Percentiles rank a stretch among this genome's conserved stretches.
Evolutionary conservation across 2,888 invertebrate genomes (phyloP).

Genomic region (Alsophila aescularia): DNA sequence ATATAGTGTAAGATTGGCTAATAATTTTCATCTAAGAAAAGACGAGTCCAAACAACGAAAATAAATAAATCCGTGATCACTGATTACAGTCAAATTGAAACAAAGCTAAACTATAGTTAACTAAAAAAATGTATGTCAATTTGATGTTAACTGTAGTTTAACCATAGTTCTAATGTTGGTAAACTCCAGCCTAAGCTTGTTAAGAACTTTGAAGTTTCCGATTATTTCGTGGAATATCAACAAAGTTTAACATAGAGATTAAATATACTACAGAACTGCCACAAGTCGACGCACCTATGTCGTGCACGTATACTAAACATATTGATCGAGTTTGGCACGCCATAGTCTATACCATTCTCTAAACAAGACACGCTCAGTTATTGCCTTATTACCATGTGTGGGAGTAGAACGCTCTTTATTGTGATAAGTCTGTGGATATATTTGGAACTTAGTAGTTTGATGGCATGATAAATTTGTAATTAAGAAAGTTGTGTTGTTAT

Average conservation of each 20-base stretch:
- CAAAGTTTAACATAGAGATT: conserved; percentile 1
- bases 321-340: conserved; percentile 33
- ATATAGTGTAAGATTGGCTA: too few relatives aligned
- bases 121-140: too few relatives aligned
- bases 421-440: conserved; percentile 9
- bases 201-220: too few relatives aligned
- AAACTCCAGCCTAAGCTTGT: too few relatives aligned
- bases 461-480: background rate
- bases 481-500: too few relatives aligned
- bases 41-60: too few relatives aligned
- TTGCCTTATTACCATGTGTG: conserved; percentile 26
- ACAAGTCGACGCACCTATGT: conserved; percentile 17
- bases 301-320: conserved; percentile 23
- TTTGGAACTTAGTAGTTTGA: background rate
- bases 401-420: conserved; percentile 12
- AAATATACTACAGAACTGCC: background rate
- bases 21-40: too few relatives aligned
- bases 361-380: conserved; percentile 25
- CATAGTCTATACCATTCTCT: conserved; percentile 24
- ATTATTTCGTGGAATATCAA: background rate
- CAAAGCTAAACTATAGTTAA: too few relatives aligned
- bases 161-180: too few relatives aligned
- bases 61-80: too few relatives aligned
- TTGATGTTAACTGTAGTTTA: too few relatives aligned
- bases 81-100: too few relatives aligned